phyloP scores from a whole-genome alignment of 2,888 invertebrate species.

The Sinohyriopsis cumingii region DNA sequence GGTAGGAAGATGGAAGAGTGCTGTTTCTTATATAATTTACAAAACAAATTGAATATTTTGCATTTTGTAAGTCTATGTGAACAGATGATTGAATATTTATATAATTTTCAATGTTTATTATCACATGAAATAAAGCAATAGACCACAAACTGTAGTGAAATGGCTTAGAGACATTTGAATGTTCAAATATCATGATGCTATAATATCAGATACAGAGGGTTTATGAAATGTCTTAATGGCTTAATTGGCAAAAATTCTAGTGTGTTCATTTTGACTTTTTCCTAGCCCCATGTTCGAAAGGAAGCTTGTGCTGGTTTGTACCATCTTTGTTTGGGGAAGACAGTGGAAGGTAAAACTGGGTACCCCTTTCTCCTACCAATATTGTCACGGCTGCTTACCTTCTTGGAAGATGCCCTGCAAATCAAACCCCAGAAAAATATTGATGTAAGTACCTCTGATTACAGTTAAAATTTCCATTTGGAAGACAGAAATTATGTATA shows the following conservation, averaged over 20 bases:
- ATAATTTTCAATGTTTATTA: too few relatives aligned
- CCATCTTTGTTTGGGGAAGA: constrained; percentile 83
- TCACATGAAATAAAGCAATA: too few relatives aligned
- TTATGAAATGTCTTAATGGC: too few relatives aligned
- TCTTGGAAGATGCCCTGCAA: constrained; percentile 87
- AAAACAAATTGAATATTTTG: too few relatives aligned
- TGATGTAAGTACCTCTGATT: constrained; percentile 44
- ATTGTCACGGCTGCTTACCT: constrained; percentile 85
- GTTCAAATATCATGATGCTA: too few relatives aligned
- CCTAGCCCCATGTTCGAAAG: constrained; percentile 84
- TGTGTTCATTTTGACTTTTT: constrained; percentile 4
- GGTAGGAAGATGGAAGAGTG: constrained; percentile 46
- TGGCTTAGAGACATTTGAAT: too few relatives aligned
- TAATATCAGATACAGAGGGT: too few relatives aligned
- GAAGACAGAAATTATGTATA: neutral
- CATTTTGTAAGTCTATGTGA: too few relatives aligned
- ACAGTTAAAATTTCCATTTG: too few relatives aligned
- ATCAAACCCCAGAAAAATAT: constrained; percentile 77
- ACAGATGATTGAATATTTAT: too few relatives aligned
- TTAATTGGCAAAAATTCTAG: too few relatives aligned
- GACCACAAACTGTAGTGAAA: too few relatives aligned
- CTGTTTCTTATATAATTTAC: neutral
- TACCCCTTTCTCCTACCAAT: constrained; percentile 79
- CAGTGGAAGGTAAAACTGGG: constrained; percentile 69
- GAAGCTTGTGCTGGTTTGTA: constrained; percentile 96